These are phyloP conservation scores for Fregata magnificens DNA, from an alignment of 2,113 vertebrate species.

Conservation along the genomic window DNA sequence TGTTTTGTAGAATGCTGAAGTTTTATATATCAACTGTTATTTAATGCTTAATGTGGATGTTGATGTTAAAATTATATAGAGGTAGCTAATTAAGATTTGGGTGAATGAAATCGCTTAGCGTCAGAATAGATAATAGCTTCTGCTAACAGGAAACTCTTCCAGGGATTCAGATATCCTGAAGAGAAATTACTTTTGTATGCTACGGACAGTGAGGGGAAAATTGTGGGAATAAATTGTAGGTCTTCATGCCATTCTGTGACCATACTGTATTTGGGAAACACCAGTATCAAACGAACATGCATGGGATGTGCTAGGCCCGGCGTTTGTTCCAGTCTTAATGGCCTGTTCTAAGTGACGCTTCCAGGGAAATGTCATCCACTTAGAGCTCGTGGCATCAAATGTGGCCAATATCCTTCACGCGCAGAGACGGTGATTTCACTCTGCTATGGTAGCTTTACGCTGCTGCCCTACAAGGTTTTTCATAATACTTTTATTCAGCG, in stretches of 20 bases:
- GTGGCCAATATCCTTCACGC: accelerated
- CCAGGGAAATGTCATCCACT: background rate
- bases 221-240: background rate
- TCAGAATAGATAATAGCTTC: background rate
- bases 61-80: background rate
- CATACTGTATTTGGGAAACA: background rate
- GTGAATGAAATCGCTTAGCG: background rate
- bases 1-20: background rate
- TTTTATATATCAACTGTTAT: background rate
- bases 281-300: background rate
- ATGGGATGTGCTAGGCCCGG: background rate
- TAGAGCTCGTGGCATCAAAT: background rate
- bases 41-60: background rate
- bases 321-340: background rate
- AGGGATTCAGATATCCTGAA: background rate
- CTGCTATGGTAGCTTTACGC: background rate
- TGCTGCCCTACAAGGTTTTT: background rate
- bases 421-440: background rate
- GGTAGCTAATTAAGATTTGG: background rate
- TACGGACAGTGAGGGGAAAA: background rate
- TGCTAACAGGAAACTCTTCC: background rate
- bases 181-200: background rate
- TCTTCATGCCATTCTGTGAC: background rate
- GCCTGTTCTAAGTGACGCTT: background rate
- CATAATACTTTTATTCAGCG: background rate